These are phyloP conservation scores for Alcis repandata DNA, from an alignment of 2,888 invertebrate species.

Conservation along the genomic window DNA sequence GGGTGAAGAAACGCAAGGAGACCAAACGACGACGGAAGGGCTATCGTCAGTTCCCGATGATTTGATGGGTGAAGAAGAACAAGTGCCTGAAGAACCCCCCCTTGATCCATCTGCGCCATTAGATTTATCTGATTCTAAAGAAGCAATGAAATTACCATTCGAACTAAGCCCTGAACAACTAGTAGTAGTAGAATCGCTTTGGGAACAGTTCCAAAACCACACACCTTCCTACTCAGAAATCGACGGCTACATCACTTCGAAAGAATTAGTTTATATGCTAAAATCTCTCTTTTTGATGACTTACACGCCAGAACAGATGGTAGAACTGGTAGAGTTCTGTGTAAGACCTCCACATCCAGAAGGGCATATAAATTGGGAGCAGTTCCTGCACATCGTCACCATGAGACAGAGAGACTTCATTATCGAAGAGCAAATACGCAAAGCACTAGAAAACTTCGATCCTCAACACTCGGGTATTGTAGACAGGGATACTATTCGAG, in stretches of 20 bases:
- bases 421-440: conserved; percentile 73
- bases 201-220: conserved; percentile 74
- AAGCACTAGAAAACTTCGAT: conserved; percentile 69
- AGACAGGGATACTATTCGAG: conserved; percentile 69
- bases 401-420: conserved; percentile 70
- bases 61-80: conserved; percentile 66
- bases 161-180: conserved; percentile 71
- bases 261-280: conserved; percentile 75
- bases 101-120: conserved; percentile 76
- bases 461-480: conserved; percentile 64
- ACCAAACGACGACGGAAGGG: conserved; percentile 48
- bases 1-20: conserved; percentile 43
- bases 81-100: conserved; percentile 66
- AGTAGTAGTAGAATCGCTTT: conserved; percentile 74
- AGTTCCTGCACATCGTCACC: conserved; percentile 76
- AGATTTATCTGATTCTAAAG: conserved; percentile 70
- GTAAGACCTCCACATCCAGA: conserved; percentile 72
- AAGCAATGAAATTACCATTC: conserved; percentile 70
- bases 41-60: conserved; percentile 47
- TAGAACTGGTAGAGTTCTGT: conserved; percentile 71
- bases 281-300: conserved; percentile 74
- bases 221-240: conserved; percentile 76
- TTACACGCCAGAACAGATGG: conserved; percentile 72
- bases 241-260: conserved; percentile 70
- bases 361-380: conserved; percentile 71